Conservation (phyloP, 2,888 invertebrate genomes). For the Agriotes lineatus region DNA sequence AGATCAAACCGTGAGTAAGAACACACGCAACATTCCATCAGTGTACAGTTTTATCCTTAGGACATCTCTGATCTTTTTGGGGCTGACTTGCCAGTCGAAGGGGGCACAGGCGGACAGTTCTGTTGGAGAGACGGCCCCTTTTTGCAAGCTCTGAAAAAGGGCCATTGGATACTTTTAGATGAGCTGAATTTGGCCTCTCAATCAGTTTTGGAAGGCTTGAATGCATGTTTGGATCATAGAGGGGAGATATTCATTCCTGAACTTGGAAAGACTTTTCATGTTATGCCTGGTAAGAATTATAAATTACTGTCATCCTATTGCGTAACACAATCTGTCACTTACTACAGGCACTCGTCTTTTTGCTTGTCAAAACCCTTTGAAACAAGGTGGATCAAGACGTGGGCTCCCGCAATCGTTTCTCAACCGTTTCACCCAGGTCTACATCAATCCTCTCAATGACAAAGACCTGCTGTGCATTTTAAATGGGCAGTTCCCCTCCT, state of each 20-base stretch:
- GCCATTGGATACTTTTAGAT: conserved; percentile 97
- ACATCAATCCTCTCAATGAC: conserved; percentile 73
- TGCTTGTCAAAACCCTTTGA: conserved; percentile 97
- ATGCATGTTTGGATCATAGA: conserved; percentile 98
- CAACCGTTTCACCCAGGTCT: conserved; percentile 96
- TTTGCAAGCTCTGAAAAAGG: conserved; percentile 89
- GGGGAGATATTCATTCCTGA: conserved; percentile 97
- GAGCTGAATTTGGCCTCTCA: conserved; percentile 99
- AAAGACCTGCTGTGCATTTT: conserved; percentile 79
- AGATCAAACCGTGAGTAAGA: conserved; percentile 86
- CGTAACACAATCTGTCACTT: background rate
- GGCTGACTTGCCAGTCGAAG: conserved; percentile 95
- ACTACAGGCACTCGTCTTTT: conserved; percentile 84
- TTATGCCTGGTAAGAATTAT: conserved; percentile 67
- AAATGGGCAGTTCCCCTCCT: conserved; percentile 72
- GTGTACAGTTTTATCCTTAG: conserved; percentile 63
- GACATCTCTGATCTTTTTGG: conserved; percentile 98
- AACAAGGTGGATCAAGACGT: conserved; percentile 95
- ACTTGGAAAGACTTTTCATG: conserved; percentile 85
- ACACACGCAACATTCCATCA: background rate
- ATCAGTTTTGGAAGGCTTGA: conserved; percentile 97
- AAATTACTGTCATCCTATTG: background rate
- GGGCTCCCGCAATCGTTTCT: conserved; percentile 97
- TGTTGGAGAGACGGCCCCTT: conserved; percentile 97
- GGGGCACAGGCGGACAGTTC: conserved; percentile 87